Evolutionary conservation across 2,113 vertebrate species (phyloP), one percentile per base, ranked within the genome.

Genomic region (Micromys minutus): DNA sequence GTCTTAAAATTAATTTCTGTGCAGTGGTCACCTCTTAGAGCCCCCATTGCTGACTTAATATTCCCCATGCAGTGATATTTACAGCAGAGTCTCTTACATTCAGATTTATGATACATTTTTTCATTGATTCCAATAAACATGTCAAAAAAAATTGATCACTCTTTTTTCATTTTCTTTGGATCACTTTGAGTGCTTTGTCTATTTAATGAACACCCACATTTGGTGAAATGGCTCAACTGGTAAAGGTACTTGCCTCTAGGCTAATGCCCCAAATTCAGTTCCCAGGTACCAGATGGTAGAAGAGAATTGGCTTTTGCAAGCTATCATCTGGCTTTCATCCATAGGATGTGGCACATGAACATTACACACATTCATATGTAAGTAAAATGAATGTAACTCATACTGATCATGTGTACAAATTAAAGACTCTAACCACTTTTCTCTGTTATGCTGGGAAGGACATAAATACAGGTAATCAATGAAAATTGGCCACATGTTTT

Each of bases 21-120:
- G 8, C 65, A 89, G 74, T 93, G 96, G 92, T 96, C 55, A 96
- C 50, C 72, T 94, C 79, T 84, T 87, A 89, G 17, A 95, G 75
- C 29, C 89, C 74, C 59, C 93, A 92, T 90, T 96, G 79, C 85
- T 97, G 97, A 97, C 96, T 94, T 88, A 81, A 90, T 87, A 96
- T 50, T 94, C 47, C 90, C n/a, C 65, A 88, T 93, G 92, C 72
- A 86, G 84, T 87, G 59, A 42, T 90, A 90, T 93, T 95, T 96
- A 92, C 47, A 94, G 57, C 15, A 71, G 65, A 87, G 65, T 72
- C 36, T 90, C 55, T 95, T 74, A 93, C 52, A 77, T 63, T 88
- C 79, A 61, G 75, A 63, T 94, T 91, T n/a, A 80, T 39, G 52
- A 39, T 95, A 65, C 22, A 57, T 89, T 95, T 79, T 93, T 90